A percentile compares a stretch with the other conserved stretches of the same genome.
Conservation (phyloP, 2,888 invertebrate genomes). For the Plemyria rubiginata region DNA sequence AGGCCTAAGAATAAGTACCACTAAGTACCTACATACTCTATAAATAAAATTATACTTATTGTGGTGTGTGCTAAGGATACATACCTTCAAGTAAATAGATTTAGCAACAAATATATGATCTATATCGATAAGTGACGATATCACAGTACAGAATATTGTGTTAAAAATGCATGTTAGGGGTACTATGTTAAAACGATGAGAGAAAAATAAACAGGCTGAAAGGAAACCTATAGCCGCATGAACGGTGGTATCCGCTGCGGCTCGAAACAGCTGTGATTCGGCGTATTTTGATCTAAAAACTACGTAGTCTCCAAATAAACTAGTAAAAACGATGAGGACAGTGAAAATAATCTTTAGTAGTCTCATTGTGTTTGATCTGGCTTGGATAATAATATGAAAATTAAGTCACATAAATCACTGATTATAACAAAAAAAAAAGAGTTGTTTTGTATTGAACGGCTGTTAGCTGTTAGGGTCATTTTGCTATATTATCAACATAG, state of each 20-base stretch:
- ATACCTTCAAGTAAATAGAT: constrained; percentile 69
- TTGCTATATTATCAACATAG: too few species aligned
- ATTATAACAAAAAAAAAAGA: too few species aligned
- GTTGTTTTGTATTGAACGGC: too few species aligned
- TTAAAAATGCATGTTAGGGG: constrained; percentile 51
- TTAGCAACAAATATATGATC: constrained; percentile 73
- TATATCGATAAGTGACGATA: constrained; percentile 69
- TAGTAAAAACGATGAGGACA: constrained; percentile 51
- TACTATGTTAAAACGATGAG: constrained; percentile 51
- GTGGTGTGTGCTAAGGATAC: background rate
- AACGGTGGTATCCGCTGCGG: constrained; percentile 61
- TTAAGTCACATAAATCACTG: too few species aligned
- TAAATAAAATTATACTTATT: too few species aligned
- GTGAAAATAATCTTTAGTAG: constrained; percentile 54
- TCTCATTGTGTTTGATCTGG: constrained; percentile 46
- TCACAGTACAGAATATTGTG: constrained; percentile 60
- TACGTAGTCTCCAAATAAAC: constrained; percentile 65
- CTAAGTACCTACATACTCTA: too few species aligned
- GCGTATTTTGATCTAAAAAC: constrained; percentile 72
- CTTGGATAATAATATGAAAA: too few species aligned
- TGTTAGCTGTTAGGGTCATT: too few species aligned
- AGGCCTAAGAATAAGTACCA: too few species aligned
- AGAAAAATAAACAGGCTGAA: constrained; percentile 66
- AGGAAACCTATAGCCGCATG: constrained; percentile 66
- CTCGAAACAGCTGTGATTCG: constrained; percentile 58